Evolutionary conservation across 2,888 invertebrate genomes (phyloP), one percentile per base, ranked within the genome.

Genomic region (Leptogaster cylindrica): DNA sequence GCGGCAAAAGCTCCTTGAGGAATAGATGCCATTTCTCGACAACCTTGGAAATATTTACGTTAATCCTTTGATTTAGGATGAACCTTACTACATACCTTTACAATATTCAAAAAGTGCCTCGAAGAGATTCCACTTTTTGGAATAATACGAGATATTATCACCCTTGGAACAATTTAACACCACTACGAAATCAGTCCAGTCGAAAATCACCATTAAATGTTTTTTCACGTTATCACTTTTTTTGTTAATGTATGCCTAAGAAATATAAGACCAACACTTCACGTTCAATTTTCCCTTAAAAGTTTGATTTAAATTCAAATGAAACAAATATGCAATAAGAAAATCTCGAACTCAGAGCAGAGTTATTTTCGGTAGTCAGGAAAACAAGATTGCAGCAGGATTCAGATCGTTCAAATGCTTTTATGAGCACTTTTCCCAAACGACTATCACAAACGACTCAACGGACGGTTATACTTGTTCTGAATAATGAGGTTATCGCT

Each of bases 1-100:
- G 87, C 88, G 10, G 89, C 88, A 78, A 89, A 90, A n/a, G 88
- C 88, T 36, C 88, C 88, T 72, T 90, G 91, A 0, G 91, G 91
- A 72, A 91, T 84, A n/a, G 88, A 84, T 55, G 91, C 85, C 91
- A 92, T 92, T 52, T 74, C 73, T 23, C 58, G 50, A 46, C 72
- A 73, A 5, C 25, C 61, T 55, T 27, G 18, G 41, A 58, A 25
- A 46, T 46, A 4, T 14, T 7, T 12, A 46, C 5, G 8, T 28
- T 3, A 23, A 50, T 51, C 16, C 5, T 18, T 28, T 14, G 4
- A 2, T n/a, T 1, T 12, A 16, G 10, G 2, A 18, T 16, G 8
- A 27, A 6, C 4, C 2, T 28, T 31, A 3, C 3, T 16, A 7
- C 23, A 20, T 23, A 61, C 61, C 61, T 61, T 44, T 16, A 18